Percentiles rank a stretch among this genome's conserved stretches.
phyloP scores from a whole-genome alignment of 2,888 invertebrate species.

The Microplitis deprimator region DNA sequence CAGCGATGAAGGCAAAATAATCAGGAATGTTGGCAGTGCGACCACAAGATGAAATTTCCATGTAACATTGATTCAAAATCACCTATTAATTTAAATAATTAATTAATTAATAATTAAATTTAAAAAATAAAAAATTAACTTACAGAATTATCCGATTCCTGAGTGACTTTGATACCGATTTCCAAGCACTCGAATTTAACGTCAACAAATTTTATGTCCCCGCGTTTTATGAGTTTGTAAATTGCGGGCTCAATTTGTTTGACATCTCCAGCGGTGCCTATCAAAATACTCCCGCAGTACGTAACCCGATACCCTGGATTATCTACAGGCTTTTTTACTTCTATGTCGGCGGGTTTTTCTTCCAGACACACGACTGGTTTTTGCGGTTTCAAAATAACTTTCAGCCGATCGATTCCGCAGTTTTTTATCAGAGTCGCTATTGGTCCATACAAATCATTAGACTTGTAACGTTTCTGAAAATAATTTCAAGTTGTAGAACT shows the following conservation, averaged over 20 bases:
- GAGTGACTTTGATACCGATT: slow-evolving; percentile 72
- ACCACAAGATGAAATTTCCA: slow-evolving; percentile 79
- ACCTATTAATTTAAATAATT: slow-evolving; percentile 63
- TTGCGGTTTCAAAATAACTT: slow-evolving; percentile 53
- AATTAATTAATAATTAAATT: not conserved
- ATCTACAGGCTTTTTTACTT: slow-evolving; percentile 29
- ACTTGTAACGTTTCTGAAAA: slow-evolving; percentile 64
- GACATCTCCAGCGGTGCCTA: slow-evolving; percentile 73
- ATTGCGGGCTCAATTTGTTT: slow-evolving; percentile 74
- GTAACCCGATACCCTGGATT: slow-evolving; percentile 71
- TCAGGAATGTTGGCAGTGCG: slow-evolving; percentile 73
- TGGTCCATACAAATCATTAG: slow-evolving; percentile 71
- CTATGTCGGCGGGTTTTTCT: slow-evolving; percentile 25
- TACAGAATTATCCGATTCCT: slow-evolving; percentile 68
- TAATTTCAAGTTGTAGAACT: slow-evolving; percentile 3
- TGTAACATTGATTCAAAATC: slow-evolving; percentile 75
- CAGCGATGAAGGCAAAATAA: slow-evolving; percentile 77
- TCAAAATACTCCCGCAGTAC: slow-evolving; percentile 72
- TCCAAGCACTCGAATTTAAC: slow-evolving; percentile 74
- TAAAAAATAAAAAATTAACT: slow-evolving; percentile 37
- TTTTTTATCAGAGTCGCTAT: slow-evolving; percentile 68
- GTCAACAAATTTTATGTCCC: slow-evolving; percentile 60
- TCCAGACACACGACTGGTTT: slow-evolving; percentile 40
- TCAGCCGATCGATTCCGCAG: slow-evolving; percentile 62
- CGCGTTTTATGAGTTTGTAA: slow-evolving; percentile 60